Base-by-base conservation (phyloP, 2,888 invertebrate genomes). In the Lasius platythorax region DNA sequence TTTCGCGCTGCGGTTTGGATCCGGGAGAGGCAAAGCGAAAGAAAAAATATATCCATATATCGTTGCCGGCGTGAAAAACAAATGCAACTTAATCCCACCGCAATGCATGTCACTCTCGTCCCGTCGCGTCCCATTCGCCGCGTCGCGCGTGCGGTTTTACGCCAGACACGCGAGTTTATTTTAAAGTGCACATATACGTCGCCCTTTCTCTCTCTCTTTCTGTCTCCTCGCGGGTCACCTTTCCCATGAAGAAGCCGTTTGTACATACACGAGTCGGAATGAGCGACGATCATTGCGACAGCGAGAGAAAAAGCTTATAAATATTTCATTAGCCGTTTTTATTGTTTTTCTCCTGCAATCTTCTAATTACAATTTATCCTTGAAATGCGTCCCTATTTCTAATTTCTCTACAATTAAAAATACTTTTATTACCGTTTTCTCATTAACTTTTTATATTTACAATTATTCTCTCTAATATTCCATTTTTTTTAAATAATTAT, bases 31-130 rank as follows among this genome's bases (percentile, higher is more conserved):
- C 58, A 50, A 79, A 79, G 66, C 46, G 64, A 56, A 67, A 78
- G 53, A 40, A 70, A 23, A 30, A 43, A 18, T 75, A 43, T 67
- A 46, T 12, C 33, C 67, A 37, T 8, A 68, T 76, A 75, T 61
- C n/a, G 50, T 68, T 53, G 87, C 67, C 68, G 64, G 76, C 84
- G 43, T 67, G 86, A 87, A 78, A 53, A 89, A 84, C 83, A 84
- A 73, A 82, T 87, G 87, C 90, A 87, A 85, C 86, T 88, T 89
- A 87, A 89, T 89, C 86, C 50, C 88, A 87, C 66, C 85, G 75
- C 87, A 87, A 86, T 86, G 85, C 87, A 81, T 86, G 90, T 90
- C 90, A 87, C 85, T 76, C 82, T 76, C 83, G 72, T 53, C 28
- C 40, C 64, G 46, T 64, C 33, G 23, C 63, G 82, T 76, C 18